A percentile compares a stretch with the other conserved stretches of the same genome.
phyloP scores from a whole-genome alignment of 1,140 invertebrate species.

The Platyscapa corneri region DNA sequence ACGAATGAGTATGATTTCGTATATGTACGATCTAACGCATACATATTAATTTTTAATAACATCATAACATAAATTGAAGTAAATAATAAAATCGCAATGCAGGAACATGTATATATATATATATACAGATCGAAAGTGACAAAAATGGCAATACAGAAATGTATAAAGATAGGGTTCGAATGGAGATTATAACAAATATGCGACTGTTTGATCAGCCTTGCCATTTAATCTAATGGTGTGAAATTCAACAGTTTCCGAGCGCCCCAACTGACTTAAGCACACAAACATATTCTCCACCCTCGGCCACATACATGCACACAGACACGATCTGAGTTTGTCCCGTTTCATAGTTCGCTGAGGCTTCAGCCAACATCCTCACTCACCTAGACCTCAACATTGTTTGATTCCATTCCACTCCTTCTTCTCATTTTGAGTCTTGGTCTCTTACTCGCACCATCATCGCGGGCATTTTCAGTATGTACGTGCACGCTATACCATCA shows the following conservation, averaged over 20 bases:
- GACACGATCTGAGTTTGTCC: background rate
- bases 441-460: conserved; percentile 7
- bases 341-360: conserved; percentile 26
- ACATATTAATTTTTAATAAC: too few relatives aligned
- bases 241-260: conserved; percentile 68
- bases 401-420: conserved; percentile 54
- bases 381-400: conserved; percentile 55
- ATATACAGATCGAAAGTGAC: background rate
- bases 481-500: background rate
- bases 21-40: too few relatives aligned
- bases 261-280: background rate
- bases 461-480: background rate
- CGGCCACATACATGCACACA: background rate
- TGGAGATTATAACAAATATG: conserved; percentile 55
- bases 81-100: background rate
- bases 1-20: too few relatives aligned
- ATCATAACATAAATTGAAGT: background rate
- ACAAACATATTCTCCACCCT: background rate
- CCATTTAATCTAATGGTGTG: conserved; percentile 70
- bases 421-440: conserved; percentile 19
- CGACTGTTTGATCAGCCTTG: conserved; percentile 67
- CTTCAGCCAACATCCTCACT: conserved; percentile 54
- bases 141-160: background rate
- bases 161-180: background rate
- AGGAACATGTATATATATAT: too few relatives aligned